Evolutionary conservation across 2,888 invertebrate genomes (phyloP).

Genomic region (Elaeidobius kamerunicus): DNA sequence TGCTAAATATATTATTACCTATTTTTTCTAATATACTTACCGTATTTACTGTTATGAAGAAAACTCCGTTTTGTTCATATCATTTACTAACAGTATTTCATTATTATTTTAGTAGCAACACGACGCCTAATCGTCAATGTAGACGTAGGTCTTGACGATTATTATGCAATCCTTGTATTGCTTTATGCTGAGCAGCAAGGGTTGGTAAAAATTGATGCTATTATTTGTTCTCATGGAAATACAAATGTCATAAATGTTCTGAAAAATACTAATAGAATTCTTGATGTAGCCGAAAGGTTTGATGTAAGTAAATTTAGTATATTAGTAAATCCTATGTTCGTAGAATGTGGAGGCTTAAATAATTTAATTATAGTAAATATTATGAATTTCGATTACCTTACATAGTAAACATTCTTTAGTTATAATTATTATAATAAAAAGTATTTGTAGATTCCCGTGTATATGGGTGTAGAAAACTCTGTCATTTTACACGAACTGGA

Average conservation of each 20-base stretch:
- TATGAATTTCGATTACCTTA: not conserved
- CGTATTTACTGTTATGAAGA: no score
- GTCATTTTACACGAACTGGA: constrained; percentile 48
- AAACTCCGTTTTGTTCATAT: no score
- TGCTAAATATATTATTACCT: no score
- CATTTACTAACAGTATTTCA: no score
- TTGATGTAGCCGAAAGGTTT: constrained; percentile 57
- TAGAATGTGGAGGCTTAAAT: no score
- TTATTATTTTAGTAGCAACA: no score
- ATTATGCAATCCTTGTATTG: constrained; percentile 58
- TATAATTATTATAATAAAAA: not conserved
- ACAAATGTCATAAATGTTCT: constrained; percentile 65
- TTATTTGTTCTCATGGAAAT: constrained; percentile 76
- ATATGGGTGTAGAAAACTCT: constrained; percentile 58
- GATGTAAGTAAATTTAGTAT: constrained; percentile 56
- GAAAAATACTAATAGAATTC: constrained; percentile 65
- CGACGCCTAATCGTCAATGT: constrained; percentile 55
- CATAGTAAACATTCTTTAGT: not conserved
- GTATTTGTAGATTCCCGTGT: constrained; percentile 61
- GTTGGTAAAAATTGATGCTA: constrained; percentile 58
- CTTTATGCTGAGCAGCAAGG: constrained; percentile 53
- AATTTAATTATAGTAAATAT: no score
- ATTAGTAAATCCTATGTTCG: no score
- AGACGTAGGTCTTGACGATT: constrained; percentile 65
- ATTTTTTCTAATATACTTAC: not conserved